Evolutionary conservation across 2,888 invertebrate genomes (phyloP).

Genomic region (Athalia cordata): DNA sequence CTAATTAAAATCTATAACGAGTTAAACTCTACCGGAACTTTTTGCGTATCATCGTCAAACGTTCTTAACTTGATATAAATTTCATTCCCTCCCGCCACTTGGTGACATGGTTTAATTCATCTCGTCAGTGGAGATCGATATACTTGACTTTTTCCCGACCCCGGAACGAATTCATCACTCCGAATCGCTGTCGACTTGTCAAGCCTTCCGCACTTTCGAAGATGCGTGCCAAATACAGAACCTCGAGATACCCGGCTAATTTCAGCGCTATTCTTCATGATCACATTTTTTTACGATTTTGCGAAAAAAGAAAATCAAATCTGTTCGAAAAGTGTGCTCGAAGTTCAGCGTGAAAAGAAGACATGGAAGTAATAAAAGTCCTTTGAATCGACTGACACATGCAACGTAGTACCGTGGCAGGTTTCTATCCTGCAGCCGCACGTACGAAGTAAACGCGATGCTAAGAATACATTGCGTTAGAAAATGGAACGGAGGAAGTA

Average conservation of each 20-base stretch:
- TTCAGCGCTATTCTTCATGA: too few species aligned
- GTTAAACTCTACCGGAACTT: neutral
- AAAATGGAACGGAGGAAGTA: neutral
- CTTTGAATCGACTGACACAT: neutral
- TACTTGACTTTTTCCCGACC: neutral
- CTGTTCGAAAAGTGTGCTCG: neutral
- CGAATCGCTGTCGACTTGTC: neutral
- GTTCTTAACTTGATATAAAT: neutral
- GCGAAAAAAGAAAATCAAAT: too few species aligned
- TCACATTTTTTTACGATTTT: neutral
- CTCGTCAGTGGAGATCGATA: slow-evolving; percentile 7
- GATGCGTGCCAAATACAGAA: too few species aligned
- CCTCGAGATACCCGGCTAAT: neutral
- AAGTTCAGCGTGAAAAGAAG: neutral
- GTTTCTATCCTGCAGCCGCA: neutral
- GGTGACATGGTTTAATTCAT: neutral
- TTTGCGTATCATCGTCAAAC: neutral
- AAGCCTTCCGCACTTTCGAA: neutral
- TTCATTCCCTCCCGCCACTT: neutral
- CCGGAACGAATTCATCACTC: slow-evolving; percentile 13
- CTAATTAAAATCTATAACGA: slow-evolving; percentile 3
- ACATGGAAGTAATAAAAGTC: slow-evolving; percentile 12
- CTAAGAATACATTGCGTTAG: slow-evolving; percentile 12
- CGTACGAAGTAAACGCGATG: slow-evolving; percentile 8
- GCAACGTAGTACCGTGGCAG: too few species aligned